Evolutionary conservation across 2,797 vertebrate genomes (phyloP), one percentile per base, ranked within the genome.

Genomic region (Microctenopoma stevenorrisi): DNA sequence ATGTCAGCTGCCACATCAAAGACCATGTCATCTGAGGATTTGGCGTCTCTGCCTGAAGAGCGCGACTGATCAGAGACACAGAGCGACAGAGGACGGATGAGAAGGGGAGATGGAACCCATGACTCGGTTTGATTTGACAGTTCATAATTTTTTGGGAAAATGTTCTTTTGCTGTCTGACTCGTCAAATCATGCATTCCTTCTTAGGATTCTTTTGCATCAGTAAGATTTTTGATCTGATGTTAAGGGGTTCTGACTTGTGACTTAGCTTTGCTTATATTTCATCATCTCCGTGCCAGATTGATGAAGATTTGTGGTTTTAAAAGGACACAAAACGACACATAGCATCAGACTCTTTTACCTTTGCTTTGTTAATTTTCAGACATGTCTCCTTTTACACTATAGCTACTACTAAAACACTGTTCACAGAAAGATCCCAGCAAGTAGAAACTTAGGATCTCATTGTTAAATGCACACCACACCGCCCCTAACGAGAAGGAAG

Each of bases 1-100:
- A 98, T 87, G 87, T 97, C 96, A 5, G 93, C 90, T 30, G 96
- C 94, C 50, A 98, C 96, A 25, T 98, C 96, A 44, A 89, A 90
- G 46, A 97, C 94, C 78, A 96, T 89, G 77, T 96, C 95, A 61
- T 96, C 95, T 0, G 94, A 93, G 9, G 95, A 96, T 88, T 95
- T 95, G 69, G 88, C 88, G 30, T 95, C 95, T 13, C 92, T 86
- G 18, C 93, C 94, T 70, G 94, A 92, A 1, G 92, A 88, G 43
- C 92, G 92, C 68, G 95, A 95, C 96, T 97, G 83, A 76, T 78
- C 72, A 74, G 67, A 86, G 59, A 82, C 50, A 76, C 71, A 72
- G 64, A 84, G 73, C 26, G 42, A 73, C 68, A 69, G 72, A 56
- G 50, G 56, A 49, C 9, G 25, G 79, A 64, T 78, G 74, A 83